These are phyloP conservation scores for Luperina testacea DNA, from an alignment of 2,888 invertebrate species.

Conservation along the genomic window DNA sequence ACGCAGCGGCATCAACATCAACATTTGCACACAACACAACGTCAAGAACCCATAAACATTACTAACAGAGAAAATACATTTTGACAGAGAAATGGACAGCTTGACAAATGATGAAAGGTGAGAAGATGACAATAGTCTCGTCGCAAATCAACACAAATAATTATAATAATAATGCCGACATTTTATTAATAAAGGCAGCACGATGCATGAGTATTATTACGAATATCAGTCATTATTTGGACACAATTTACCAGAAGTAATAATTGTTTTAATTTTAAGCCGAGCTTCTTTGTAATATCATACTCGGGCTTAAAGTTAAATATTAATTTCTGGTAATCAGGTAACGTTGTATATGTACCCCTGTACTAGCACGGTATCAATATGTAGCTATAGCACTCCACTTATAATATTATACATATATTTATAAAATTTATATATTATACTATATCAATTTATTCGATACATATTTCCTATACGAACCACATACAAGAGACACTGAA, in stretches of 20 bases:
- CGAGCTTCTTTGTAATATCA: slow-evolving; percentile 9
- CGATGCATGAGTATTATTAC: slow-evolving; percentile 76
- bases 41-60: slow-evolving; percentile 59
- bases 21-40: slow-evolving; percentile 55
- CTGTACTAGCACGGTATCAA: slow-evolving; percentile 55
- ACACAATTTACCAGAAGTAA: slow-evolving; percentile 57
- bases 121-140: slow-evolving; percentile 69
- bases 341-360: slow-evolving; percentile 49
- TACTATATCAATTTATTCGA: slow-evolving; percentile 48
- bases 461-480: slow-evolving; percentile 30
- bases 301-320: slow-evolving; percentile 43
- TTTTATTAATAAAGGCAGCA: slow-evolving; percentile 66
- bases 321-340: slow-evolving; percentile 57
- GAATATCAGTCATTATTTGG: slow-evolving; percentile 29
- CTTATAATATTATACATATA: slow-evolving; percentile 29
- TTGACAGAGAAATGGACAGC: slow-evolving; percentile 83
- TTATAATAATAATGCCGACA: slow-evolving; percentile 45
- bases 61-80: slow-evolving; percentile 79
- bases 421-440: slow-evolving; percentile 18
- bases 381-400: slow-evolving; percentile 55
- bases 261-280: slow-evolving; percentile 43
- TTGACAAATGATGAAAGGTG: slow-evolving; percentile 81
- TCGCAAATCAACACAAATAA: slow-evolving; percentile 48
- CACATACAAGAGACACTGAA: slow-evolving; percentile 42
- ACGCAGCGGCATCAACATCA: slow-evolving; percentile 34